These are phyloP conservation scores for Lagria hirta DNA, from an alignment of 2,888 invertebrate genomes.

Conservation along the genomic window DNA sequence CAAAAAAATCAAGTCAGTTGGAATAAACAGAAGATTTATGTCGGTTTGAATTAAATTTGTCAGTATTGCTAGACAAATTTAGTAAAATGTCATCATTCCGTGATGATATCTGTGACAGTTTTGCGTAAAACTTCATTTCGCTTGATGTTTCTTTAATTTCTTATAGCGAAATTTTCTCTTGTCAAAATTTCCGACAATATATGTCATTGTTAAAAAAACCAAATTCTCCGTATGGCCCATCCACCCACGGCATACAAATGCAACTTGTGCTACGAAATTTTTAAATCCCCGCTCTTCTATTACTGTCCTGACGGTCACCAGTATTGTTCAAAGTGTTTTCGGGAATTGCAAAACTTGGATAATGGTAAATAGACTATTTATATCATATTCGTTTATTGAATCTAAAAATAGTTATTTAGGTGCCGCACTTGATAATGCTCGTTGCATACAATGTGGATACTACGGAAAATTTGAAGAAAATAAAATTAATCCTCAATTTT, in stretches of 20 bases:
- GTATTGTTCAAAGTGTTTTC: constrained; percentile 45
- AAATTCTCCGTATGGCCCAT: constrained; percentile 34
- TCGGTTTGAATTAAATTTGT: too few relatives aligned
- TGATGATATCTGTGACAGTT: too few relatives aligned
- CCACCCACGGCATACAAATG: constrained; percentile 31
- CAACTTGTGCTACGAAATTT: constrained; percentile 43
- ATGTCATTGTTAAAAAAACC: constrained; percentile 12
- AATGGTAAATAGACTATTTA: too few relatives aligned
- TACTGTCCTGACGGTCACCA: constrained; percentile 46
- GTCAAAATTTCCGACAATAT: constrained; percentile 11
- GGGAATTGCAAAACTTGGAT: constrained; percentile 36
- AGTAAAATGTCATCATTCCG: too few relatives aligned
- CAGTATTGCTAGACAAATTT: too few relatives aligned
- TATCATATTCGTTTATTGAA: too few relatives aligned
- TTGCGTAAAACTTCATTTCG: too few relatives aligned
- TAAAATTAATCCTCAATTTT: constrained; percentile 39
- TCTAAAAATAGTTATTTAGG: constrained; percentile 21
- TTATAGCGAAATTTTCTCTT: too few relatives aligned
- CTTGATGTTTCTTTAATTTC: too few relatives aligned
- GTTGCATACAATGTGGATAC: constrained; percentile 36
- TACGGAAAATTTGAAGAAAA: constrained; percentile 34
- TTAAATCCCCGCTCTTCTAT: constrained; percentile 44
- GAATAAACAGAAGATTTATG: too few relatives aligned
- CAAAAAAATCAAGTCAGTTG: too few relatives aligned
- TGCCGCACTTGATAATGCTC: constrained; percentile 31